Percentiles rank a stretch among this genome's conserved stretches.
Conservation (phyloP, 2,888 invertebrate species). For the Rugalucina vietnamica region DNA sequence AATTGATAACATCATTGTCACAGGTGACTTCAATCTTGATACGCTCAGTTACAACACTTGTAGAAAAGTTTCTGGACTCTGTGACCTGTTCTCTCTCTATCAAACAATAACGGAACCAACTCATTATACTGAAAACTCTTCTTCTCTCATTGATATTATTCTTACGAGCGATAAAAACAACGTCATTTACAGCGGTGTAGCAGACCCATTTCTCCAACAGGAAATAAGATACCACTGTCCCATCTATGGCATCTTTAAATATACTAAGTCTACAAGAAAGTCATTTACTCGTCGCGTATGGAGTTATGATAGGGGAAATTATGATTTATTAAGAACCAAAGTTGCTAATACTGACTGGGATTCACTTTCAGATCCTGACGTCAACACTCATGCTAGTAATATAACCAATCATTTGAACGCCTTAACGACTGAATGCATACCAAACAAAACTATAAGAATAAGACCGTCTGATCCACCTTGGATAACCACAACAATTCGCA, state of each 20-base stretch:
- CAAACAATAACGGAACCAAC: background rate
- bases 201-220: background rate
- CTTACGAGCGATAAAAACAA: background rate
- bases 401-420: no score
- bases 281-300: background rate
- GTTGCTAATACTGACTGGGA: background rate
- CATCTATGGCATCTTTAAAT: background rate
- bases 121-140: background rate
- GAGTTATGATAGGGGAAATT: background rate
- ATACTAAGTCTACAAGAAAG: background rate
- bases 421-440: no score
- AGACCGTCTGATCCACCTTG: no score
- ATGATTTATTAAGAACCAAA: background rate
- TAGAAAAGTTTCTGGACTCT: no score
- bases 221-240: background rate
- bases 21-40: no score
- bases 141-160: background rate
- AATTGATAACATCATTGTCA: no score
- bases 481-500: no score
- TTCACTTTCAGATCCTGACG: background rate
- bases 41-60: no score
- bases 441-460: no score
- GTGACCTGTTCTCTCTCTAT: background rate
- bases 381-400: background rate
- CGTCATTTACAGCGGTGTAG: background rate